Conservation (phyloP, 2,797 vertebrate genomes). For the Tympanoctomys barrerae region DNA sequence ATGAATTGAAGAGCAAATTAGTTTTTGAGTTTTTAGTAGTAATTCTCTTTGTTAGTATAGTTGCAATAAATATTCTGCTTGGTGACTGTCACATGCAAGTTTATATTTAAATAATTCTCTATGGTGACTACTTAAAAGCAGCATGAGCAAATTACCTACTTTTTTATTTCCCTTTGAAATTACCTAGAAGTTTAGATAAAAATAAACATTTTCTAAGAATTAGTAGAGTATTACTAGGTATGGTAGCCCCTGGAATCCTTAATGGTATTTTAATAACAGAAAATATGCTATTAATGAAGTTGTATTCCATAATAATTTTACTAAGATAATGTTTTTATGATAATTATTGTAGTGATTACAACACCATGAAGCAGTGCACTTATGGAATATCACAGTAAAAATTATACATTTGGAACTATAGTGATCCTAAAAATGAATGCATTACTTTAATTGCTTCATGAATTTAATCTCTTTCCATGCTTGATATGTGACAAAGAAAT, state of each 20-base stretch:
- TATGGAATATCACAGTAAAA: slow-evolving; percentile 5
- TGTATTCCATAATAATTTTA: background rate
- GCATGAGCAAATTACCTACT: background rate
- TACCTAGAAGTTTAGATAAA: background rate
- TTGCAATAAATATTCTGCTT: background rate
- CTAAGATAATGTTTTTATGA: background rate
- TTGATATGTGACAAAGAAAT: slow-evolving; percentile 14
- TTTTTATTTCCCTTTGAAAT: slow-evolving; percentile 55
- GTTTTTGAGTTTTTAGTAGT: background rate
- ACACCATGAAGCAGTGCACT: background rate
- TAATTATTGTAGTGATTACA: slow-evolving; percentile 30
- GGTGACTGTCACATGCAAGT: background rate
- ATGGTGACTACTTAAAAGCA: slow-evolving; percentile 2
- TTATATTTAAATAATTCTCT: background rate
- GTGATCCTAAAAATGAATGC: background rate
- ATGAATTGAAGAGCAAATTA: slow-evolving; percentile 34
- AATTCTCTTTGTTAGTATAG: background rate
- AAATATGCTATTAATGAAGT: slow-evolving; percentile 20
- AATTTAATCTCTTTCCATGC: slow-evolving; percentile 31
- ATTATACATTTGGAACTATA: background rate
- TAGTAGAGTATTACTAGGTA: background rate
- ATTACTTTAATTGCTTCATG: slow-evolving; percentile 39
- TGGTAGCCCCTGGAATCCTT: background rate
- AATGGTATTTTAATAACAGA: slow-evolving; percentile 5
- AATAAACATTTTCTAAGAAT: background rate